Evolutionary conservation across 2,113 vertebrate species (phyloP).

Genomic region (Collichthys lucidus): DNA sequence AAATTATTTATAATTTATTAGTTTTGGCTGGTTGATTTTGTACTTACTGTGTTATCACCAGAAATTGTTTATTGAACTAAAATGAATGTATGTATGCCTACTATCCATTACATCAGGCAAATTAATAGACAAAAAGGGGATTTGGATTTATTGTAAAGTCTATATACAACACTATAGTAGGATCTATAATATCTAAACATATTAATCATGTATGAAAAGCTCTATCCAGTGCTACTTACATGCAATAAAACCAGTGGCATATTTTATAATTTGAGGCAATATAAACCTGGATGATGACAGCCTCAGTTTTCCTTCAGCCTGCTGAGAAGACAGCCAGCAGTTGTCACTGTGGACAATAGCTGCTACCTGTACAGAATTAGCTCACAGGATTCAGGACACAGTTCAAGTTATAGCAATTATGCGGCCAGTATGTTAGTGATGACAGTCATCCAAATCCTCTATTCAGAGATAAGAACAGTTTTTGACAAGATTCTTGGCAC

Average conservation of each 20-base stretch:
- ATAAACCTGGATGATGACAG: background rate
- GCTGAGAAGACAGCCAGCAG: slow-evolving; percentile 27
- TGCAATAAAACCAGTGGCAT: slow-evolving; percentile 2
- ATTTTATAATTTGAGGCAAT: background rate
- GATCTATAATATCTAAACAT: no score
- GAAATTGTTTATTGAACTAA: no score
- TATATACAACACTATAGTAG: no score
- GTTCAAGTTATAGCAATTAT: slow-evolving; percentile 48
- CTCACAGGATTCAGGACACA: slow-evolving; percentile 33
- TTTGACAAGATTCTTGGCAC: slow-evolving; percentile 29
- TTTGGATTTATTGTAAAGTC: no score
- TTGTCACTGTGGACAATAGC: slow-evolving; percentile 39
- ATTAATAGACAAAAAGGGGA: no score
- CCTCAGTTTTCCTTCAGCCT: slow-evolving; percentile 19
- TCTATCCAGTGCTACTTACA: background rate
- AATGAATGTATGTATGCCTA: no score
- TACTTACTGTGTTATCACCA: no score
- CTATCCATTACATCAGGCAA: no score
- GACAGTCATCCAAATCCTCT: slow-evolving; percentile 39
- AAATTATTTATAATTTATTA: no score
- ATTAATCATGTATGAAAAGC: no score
- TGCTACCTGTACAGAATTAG: slow-evolving; percentile 51
- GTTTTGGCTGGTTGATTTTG: no score
- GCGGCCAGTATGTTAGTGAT: background rate
- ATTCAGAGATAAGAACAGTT: slow-evolving; percentile 45